Evolutionary conservation across 2,797 vertebrate species (phyloP).

Genomic region (Danio albolineatus): DNA sequence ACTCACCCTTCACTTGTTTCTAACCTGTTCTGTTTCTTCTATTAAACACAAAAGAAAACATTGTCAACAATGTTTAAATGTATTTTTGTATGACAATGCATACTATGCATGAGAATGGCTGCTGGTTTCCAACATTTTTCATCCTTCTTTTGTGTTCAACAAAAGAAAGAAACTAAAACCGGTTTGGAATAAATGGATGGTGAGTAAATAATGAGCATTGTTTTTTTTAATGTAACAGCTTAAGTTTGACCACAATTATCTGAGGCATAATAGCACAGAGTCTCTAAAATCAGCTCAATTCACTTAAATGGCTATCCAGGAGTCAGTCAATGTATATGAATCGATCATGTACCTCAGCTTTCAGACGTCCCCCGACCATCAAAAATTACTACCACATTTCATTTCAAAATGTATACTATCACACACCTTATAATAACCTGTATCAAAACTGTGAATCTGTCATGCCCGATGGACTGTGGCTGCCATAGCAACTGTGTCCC

Average conservation of each 20-base stretch:
- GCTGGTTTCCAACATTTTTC: no score
- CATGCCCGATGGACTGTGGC: conserved; percentile 28
- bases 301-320: background rate
- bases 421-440: conserved; percentile 9
- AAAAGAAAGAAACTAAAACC: no score
- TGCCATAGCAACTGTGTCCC: conserved; percentile 46
- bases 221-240: background rate
- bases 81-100: no score
- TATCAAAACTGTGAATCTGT: conserved; percentile 25
- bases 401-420: background rate
- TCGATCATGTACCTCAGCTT: no score
- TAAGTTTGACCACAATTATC: background rate
- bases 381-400: conserved; percentile 10
- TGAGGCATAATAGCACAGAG: background rate
- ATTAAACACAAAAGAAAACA: no score
- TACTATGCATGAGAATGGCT: no score
- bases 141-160: no score
- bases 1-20: no score
- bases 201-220: no score
- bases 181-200: no score
- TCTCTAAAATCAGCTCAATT: background rate
- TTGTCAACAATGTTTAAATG: no score
- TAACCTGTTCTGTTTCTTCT: no score
- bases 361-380: background rate
- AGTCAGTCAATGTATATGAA: background rate